Percentiles rank a stretch among this genome's conserved stretches.
phyloP scores from a whole-genome alignment of 1,140 invertebrate genomes.

The Eriocheir sinensis region DNA sequence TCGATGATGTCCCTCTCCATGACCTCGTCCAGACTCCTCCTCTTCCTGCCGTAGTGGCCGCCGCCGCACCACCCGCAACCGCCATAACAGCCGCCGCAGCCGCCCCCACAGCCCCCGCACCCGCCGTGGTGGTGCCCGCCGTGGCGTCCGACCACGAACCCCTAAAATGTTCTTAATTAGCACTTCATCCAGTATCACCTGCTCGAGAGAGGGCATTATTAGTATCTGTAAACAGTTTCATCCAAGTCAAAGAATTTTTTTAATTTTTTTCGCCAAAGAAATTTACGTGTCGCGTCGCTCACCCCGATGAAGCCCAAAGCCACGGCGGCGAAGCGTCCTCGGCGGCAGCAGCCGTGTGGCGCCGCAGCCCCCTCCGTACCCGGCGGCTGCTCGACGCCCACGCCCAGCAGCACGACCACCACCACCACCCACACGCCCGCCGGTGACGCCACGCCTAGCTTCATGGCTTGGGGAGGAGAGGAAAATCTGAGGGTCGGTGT shows the following conservation, averaged over 20 bases:
- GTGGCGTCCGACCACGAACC: conserved; percentile 51
- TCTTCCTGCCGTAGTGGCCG: conserved; percentile 53
- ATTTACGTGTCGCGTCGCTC: neutral
- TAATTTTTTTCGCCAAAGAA: too few species aligned
- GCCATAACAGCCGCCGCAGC: conserved; percentile 39
- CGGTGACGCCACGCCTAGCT: neutral
- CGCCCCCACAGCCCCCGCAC: conserved; percentile 37
- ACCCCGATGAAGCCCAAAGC: conserved; percentile 63
- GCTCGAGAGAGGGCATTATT: too few species aligned
- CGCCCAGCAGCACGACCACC: neutral
- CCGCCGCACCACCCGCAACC: conserved; percentile 68
- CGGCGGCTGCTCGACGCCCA: neutral
- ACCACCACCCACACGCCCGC: conserved; percentile 27
- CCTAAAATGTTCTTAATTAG: conserved; percentile 20
- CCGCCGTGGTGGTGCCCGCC: neutral
- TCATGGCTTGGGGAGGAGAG: neutral
- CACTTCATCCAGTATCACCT: neutral
- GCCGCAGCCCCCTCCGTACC: conserved; percentile 29
- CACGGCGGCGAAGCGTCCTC: conserved; percentile 39
- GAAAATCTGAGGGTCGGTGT: neutral
- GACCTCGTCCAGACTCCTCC: conserved; percentile 67
- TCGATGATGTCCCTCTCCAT: conserved; percentile 57
- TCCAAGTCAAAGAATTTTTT: too few species aligned
- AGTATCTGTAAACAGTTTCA: neutral
- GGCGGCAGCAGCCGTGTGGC: conserved; percentile 21